Conservation (phyloP, 92 coral and sea anemone genomes). For the Palythoa heliodiscus region DNA sequence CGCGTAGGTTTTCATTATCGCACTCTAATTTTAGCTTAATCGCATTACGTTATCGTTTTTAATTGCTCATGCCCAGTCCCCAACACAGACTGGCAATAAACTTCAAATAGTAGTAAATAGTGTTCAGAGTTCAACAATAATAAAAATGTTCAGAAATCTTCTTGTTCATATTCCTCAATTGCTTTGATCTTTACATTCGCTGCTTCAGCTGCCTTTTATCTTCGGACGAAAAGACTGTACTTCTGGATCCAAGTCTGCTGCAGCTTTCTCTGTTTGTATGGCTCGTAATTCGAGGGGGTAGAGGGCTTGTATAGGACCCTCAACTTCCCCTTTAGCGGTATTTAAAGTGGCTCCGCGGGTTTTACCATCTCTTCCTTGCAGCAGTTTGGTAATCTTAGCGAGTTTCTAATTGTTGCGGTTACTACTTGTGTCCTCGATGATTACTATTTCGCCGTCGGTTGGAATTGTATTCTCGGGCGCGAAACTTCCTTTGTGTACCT, state of each 20-base stretch:
- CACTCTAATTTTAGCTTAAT: too few relatives aligned
- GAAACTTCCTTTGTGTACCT: constrained; percentile 11
- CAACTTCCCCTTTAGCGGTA: not conserved
- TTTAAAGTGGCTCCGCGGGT: not conserved
- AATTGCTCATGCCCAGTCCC: too few relatives aligned
- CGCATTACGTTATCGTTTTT: too few relatives aligned
- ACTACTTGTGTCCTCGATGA: not conserved
- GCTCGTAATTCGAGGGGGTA: constrained; percentile 15
- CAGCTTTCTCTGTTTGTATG: too few relatives aligned
- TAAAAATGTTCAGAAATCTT: not conserved
- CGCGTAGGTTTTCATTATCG: too few relatives aligned
- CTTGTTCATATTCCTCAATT: not conserved
- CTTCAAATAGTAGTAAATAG: not conserved
- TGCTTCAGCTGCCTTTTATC: not conserved
- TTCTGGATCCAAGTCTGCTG: not conserved
- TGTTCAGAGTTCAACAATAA: not conserved
- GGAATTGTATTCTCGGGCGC: not conserved
- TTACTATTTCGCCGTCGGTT: not conserved
- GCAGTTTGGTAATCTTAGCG: not conserved
- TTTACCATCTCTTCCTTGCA: not conserved
- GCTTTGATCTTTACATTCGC: not conserved
- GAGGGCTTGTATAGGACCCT: constrained; percentile 15
- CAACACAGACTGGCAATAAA: too few relatives aligned
- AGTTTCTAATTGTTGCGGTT: constrained; percentile 10
- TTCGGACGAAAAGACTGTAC: not conserved